A percentile compares a stretch with the other conserved stretches of the same genome.
phyloP scores from a whole-genome alignment of 2,888 invertebrate genomes.

The Drosophila testacea region DNA sequence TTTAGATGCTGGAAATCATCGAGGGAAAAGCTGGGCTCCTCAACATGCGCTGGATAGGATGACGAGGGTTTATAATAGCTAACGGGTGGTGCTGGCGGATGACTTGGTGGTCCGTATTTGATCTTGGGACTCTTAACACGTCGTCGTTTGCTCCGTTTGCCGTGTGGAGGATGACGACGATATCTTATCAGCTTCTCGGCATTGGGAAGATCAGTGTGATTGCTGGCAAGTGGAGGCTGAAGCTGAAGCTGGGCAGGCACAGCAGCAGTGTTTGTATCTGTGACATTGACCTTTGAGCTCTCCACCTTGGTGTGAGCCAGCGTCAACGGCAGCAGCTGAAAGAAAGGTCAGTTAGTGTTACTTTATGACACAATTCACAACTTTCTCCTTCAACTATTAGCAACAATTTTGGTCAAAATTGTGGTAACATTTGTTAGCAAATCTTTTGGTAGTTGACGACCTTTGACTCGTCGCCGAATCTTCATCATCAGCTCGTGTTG shows the following conservation, averaged over 20 bases:
- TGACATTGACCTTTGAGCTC: conserved; percentile 30
- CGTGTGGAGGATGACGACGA: conserved; percentile 81
- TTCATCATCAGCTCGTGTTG: neutral
- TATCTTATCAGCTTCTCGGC: conserved; percentile 78
- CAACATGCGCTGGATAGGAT: conserved; percentile 37
- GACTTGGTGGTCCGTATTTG: conserved; percentile 76
- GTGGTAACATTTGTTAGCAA: conserved; percentile 16
- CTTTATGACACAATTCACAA: conserved; percentile 7
- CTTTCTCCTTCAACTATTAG: conserved; percentile 37
- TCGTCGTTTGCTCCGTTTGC: conserved; percentile 73
- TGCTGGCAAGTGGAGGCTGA: neutral
- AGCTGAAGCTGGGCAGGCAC: neutral
- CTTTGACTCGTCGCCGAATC: conserved; percentile 38
- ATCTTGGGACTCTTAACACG: conserved; percentile 73
- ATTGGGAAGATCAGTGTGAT: conserved; percentile 46
- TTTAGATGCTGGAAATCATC: conserved; percentile 79
- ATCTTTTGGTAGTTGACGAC: conserved; percentile 26
- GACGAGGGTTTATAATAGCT: conserved; percentile 64
- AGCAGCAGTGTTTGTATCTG: neutral
- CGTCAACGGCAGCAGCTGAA: conserved; percentile 42
- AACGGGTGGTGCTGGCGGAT: conserved; percentile 48
- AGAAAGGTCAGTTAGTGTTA: neutral
- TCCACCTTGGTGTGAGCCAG: conserved; percentile 6
- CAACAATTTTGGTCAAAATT: conserved; percentile 16
- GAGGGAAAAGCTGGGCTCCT: conserved; percentile 65